These are phyloP conservation scores for Chloroclysta siterata DNA, from an alignment of 2,888 invertebrate species.

Conservation along the genomic window DNA sequence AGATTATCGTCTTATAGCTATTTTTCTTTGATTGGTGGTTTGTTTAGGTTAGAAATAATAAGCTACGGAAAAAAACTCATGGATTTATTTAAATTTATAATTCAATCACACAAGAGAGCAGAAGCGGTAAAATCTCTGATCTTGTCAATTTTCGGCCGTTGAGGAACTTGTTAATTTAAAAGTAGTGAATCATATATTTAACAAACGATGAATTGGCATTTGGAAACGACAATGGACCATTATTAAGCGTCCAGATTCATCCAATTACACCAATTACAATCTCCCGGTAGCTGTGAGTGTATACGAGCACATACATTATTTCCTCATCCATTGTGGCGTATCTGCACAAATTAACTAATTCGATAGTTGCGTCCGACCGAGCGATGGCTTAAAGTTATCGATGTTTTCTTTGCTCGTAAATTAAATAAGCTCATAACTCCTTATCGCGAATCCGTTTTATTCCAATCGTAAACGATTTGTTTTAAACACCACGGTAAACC, in stretches of 20 bases:
- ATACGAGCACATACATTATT: slow-evolving; percentile 70
- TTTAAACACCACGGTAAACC: neutral
- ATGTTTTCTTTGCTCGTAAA: slow-evolving; percentile 13
- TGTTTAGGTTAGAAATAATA: neutral
- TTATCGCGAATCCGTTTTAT: neutral
- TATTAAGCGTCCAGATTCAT: slow-evolving; percentile 83
- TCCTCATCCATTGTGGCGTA: slow-evolving; percentile 81
- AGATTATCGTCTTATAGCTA: slow-evolving; percentile 3
- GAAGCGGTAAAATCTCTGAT: neutral
- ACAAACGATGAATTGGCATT: slow-evolving; percentile 80
- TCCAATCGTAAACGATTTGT: neutral
- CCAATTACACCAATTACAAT: slow-evolving; percentile 84
- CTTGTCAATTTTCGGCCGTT: neutral
- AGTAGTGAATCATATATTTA: slow-evolving; percentile 80
- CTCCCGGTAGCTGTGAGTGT: slow-evolving; percentile 73
- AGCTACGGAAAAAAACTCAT: no score
- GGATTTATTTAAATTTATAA: no score
- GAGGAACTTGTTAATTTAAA: slow-evolving; percentile 67
- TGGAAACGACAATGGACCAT: slow-evolving; percentile 80
- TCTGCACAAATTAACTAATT: slow-evolving; percentile 84
- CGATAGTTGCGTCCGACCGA: slow-evolving; percentile 54
- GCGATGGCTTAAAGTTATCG: slow-evolving; percentile 31
- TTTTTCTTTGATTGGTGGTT: neutral
- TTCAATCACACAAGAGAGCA: no score
- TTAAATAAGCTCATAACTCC: neutral